Base-by-base conservation (phyloP, 1,140 invertebrate genomes). In the Euwallacea similis region DNA sequence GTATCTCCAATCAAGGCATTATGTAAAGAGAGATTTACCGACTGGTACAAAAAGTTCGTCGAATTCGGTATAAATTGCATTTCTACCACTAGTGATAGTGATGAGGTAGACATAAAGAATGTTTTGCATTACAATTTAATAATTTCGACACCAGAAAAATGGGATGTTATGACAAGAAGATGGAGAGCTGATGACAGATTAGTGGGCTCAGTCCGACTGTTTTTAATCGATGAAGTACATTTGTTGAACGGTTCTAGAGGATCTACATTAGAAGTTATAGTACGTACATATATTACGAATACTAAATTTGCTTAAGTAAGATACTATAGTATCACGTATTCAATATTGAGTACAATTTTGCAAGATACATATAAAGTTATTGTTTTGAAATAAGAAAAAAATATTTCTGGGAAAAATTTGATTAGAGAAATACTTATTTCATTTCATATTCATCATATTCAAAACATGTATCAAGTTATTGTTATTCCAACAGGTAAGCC, bases 181-280 rank as follows among this genome's bases (percentile, higher is more conserved):
- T 93, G 89, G 89, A 86, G 85, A 74, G 88, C 90, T 72, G 86
- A 90, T 74, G 83, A 82, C 69, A 77, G 81, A 46, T 74, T 92
- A 16, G 85, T 92, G 21, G 82, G 87, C 73, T 79, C 85, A 0
- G 84, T 93, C 8, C 87, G 88, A 74, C 81, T 95, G 7, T 89
- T 95, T 76, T 82, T 94, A n/a, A 89, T 95, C 66, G 93, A 95
- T 82, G 93, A 94, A 83, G 90, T 89, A 7, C 91, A 93, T 81
- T 85, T 92, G 54, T 76, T 93, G 55, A 90, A 88, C 79, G 84
- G 87, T 71, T 80, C 77, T 13, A 82, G 92, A 67, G 93, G 93
- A 9, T 88, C 91, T 0, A 91, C 88, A 16, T 81, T 94, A 56
- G 93, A 95, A 84, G 90, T 90, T 6, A 89, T 94, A 16, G 87